phyloP scores from a whole-genome alignment of 2,797 vertebrate genomes.

The Tympanoctomys barrerae region DNA sequence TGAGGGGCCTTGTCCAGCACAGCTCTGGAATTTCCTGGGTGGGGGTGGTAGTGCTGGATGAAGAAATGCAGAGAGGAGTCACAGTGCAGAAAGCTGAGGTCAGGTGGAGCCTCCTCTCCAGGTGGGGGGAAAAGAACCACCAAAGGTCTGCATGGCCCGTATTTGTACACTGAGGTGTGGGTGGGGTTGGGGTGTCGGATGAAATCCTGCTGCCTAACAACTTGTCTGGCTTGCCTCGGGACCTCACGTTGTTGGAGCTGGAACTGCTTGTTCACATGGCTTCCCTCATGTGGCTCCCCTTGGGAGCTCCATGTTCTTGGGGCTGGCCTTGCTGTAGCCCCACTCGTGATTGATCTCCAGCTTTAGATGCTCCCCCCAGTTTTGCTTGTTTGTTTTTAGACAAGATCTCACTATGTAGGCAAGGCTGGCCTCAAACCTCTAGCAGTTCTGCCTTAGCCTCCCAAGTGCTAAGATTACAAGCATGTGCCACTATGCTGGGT shows the following conservation, averaged over 20 bases:
- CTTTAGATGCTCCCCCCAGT: neutral
- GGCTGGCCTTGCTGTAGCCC: no score
- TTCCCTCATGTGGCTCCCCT: neutral
- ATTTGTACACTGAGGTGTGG: neutral
- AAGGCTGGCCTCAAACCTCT: neutral
- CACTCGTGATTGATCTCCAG: neutral
- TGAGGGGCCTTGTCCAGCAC: neutral
- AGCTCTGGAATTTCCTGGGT: neutral
- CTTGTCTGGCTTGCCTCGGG: neutral
- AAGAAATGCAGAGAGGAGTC: neutral
- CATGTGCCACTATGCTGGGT: neutral
- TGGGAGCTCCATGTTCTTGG: no score
- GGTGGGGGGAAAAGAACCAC: neutral
- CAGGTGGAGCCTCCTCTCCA: neutral
- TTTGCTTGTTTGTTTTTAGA: neutral
- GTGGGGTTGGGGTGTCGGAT: neutral
- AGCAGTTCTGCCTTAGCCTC: neutral
- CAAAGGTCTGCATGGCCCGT: neutral
- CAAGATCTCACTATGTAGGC: neutral
- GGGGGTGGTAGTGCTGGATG: no score
- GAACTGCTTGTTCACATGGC: neutral
- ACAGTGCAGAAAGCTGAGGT: neutral
- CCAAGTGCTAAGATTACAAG: neutral
- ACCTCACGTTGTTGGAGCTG: neutral
- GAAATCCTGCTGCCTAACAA: neutral